Evolutionary conservation across 2,113 vertebrate genomes (phyloP).

Genomic region (Lagopus leucura): DNA sequence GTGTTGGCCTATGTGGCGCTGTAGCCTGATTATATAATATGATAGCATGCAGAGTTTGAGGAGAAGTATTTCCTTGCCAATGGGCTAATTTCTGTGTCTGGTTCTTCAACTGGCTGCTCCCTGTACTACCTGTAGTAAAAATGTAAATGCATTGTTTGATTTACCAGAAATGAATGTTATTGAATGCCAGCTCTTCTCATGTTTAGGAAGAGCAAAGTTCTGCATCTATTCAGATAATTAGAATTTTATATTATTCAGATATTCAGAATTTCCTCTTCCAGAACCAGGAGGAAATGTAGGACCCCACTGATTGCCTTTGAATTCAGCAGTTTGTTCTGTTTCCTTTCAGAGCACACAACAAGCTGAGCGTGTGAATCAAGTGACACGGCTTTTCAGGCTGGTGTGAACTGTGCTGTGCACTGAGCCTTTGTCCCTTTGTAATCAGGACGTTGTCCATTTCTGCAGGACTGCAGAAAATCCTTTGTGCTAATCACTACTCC

Average conservation of each 20-base stretch:
- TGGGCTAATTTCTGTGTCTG: neutral
- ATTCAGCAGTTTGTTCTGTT: neutral
- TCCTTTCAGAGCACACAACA: neutral
- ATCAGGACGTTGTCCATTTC: accelerated
- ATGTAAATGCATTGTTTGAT: neutral
- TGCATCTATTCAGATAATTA: too few relatives aligned
- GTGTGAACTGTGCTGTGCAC: neutral
- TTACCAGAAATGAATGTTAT: neutral
- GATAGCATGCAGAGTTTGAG: neutral
- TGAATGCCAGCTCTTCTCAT: neutral
- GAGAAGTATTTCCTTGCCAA: neutral
- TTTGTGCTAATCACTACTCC: neutral
- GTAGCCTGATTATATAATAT: neutral
- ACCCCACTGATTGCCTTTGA: neutral
- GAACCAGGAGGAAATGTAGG: neutral
- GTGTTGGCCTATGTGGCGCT: accelerated
- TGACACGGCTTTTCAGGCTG: neutral
- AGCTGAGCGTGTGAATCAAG: neutral
- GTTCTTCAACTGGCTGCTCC: neutral
- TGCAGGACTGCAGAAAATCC: neutral
- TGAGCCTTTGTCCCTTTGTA: accelerated
- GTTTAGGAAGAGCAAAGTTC: neutral
- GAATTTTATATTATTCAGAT: too few relatives aligned
- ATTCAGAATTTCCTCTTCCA: neutral
- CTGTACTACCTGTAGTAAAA: neutral